Percentiles rank a stretch among this genome's conserved stretches.
These are phyloP conservation scores for Peromyscus polionotus DNA, from an alignment of 2,113 vertebrate species.

Conservation along the genomic window DNA sequence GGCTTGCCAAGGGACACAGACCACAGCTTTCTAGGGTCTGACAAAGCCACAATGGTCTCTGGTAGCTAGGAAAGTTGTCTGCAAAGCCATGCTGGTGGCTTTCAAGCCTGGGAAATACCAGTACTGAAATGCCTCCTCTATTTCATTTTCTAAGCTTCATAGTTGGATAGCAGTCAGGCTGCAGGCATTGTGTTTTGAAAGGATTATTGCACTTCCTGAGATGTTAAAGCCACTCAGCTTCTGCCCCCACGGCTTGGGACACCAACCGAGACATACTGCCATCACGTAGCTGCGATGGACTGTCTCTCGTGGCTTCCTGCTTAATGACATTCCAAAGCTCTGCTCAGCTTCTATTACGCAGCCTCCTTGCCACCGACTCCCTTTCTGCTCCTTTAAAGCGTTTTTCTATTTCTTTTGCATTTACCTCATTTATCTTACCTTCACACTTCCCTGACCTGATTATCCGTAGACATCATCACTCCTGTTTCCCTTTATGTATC, in stretches of 20 bases:
- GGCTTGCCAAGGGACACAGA: constrained; percentile 37
- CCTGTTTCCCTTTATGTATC: constrained; percentile 79
- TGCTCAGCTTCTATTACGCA: constrained; percentile 14
- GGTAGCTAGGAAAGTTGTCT: constrained; percentile 33
- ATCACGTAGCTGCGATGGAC: constrained; percentile 52
- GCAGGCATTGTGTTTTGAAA: constrained; percentile 73
- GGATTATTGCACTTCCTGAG: constrained; percentile 73
- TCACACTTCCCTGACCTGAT: constrained; percentile 83
- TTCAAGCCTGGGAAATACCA: constrained; percentile 63
- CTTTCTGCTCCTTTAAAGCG: constrained; percentile 67
- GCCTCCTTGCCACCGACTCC: constrained; percentile 62
- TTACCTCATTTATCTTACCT: constrained; percentile 83
- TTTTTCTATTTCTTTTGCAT: constrained; percentile 55
- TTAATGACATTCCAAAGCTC: constrained; percentile 63
- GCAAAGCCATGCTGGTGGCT: constrained; percentile 10
- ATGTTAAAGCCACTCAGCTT: constrained; percentile 74
- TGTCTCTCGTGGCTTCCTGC: constrained; percentile 58
- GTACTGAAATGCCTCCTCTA: constrained; percentile 23
- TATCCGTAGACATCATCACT: constrained; percentile 83
- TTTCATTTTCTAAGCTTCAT: constrained; percentile 78
- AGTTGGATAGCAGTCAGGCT: constrained; percentile 64
- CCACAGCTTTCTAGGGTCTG: not conserved
- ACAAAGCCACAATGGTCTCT: not conserved
- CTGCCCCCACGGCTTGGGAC: constrained; percentile 67
- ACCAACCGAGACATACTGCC: constrained; percentile 66